These are phyloP conservation scores for Geotrypetes seraphini DNA, from an alignment of 2,797 vertebrate species.

Conservation along the genomic window DNA sequence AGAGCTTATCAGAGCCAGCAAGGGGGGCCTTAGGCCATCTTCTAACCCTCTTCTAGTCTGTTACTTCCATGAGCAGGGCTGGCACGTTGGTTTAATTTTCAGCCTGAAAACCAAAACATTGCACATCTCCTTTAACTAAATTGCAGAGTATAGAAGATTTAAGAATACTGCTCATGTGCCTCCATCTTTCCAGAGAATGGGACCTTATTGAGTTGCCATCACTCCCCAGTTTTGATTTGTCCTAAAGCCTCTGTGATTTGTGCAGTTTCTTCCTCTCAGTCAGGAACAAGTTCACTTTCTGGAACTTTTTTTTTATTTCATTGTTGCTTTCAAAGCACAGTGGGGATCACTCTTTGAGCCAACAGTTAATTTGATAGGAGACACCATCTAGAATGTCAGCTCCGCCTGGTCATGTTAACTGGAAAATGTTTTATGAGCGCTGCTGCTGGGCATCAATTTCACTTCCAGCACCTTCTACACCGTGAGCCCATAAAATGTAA, in stretches of 20 bases:
- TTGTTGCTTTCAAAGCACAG: slow-evolving; percentile 33
- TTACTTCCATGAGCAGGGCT: too few species aligned
- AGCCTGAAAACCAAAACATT: slow-evolving; percentile 19
- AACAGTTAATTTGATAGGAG: slow-evolving; percentile 45
- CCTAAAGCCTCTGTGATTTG: slow-evolving; percentile 12
- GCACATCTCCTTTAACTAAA: slow-evolving; percentile 16
- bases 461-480: slow-evolving; percentile 34
- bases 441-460: slow-evolving; percentile 44
- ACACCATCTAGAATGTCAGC: slow-evolving; percentile 42
- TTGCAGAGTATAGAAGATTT: slow-evolving; percentile 9
- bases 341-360: slow-evolving; percentile 40
- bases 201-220: slow-evolving; percentile 15
- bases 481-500: slow-evolving; percentile 34
- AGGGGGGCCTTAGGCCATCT: too few species aligned
- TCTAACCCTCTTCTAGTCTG: too few species aligned
- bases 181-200: slow-evolving; percentile 13
- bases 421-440: slow-evolving; percentile 47
- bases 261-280: slow-evolving; percentile 36
- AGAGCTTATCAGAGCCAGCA: too few species aligned
- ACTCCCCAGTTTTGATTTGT: slow-evolving; percentile 7
- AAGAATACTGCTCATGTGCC: slow-evolving; percentile 1
- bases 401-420: slow-evolving; percentile 36
- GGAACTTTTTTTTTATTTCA: slow-evolving; percentile 42
- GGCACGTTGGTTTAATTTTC: too few species aligned
- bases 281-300: slow-evolving; percentile 32